Conservation (phyloP, 2,888 invertebrate species). For the Didymodactylos carnosus region DNA sequence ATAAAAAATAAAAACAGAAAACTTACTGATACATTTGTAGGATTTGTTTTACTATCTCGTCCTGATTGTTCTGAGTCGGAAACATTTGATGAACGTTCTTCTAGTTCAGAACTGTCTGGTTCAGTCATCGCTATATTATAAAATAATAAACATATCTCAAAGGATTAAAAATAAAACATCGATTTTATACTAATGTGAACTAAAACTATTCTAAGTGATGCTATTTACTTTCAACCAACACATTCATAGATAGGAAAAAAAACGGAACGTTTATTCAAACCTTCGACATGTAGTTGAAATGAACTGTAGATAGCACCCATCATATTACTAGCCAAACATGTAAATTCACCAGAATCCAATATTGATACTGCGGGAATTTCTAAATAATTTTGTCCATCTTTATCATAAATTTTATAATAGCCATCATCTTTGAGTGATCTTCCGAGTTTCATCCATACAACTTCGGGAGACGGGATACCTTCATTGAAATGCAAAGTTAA, state of each 20-base stretch:
- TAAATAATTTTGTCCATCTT: constrained; percentile 12
- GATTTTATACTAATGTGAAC: neutral
- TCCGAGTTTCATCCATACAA: constrained; percentile 18
- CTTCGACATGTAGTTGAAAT: constrained; percentile 15
- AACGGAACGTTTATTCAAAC: no score
- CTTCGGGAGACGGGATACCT: constrained; percentile 21
- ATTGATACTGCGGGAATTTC: constrained; percentile 13
- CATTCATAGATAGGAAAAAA: neutral
- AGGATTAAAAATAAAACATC: neutral
- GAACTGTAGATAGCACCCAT: constrained; percentile 18
- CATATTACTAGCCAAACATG: constrained; percentile 17
- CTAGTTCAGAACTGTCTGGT: constrained; percentile 11
- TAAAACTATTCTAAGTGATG: neutral
- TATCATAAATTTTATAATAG: constrained; percentile 13
- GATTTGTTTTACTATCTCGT: neutral
- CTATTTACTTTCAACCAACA: neutral
- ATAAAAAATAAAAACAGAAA: neutral
- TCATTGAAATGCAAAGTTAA: neutral
- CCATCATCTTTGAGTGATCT: constrained; percentile 16
- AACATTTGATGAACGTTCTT: neutral
- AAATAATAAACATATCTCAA: neutral
- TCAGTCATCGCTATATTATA: constrained; percentile 12
- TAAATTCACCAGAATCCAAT: constrained; percentile 16
- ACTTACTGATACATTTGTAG: neutral
- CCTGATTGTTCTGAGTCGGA: constrained; percentile 1